Base-by-base conservation (phyloP, 2,888 invertebrate genomes). In the Standfussiana lucernea region DNA sequence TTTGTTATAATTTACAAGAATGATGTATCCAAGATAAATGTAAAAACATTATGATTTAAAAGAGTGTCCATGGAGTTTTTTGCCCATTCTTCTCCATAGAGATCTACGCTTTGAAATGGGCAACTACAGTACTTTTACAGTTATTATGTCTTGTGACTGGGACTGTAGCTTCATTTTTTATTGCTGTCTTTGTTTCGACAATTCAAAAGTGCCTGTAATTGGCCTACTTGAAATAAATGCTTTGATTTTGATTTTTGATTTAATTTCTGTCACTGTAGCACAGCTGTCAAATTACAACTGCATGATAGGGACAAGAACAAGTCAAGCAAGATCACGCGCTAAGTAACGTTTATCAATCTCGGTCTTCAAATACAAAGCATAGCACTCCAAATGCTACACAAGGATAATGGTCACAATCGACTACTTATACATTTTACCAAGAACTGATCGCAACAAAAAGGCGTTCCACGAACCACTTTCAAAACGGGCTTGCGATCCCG, bases 381-480 rank as follows among this genome's bases (percentile, higher is more conserved):
- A 1, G 59, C 53, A n/a, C n/a, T 13, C 10, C n/a, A 53, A 77
- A 65, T 45, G n/a, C 56, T 50, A 28, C 50, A 68, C 59, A 62
- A 65, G 74, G 68, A 67, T 75, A 74, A 69, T 45, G 45, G 28
- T n/a, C 37, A 69, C 65, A 65, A 74, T 76, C 45, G 40, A 65
- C 53, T 37, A 61, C 28, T 21, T 47, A 62, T 11, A 66, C 59
- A 53, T 65, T 53, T 65, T 75, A 61, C 73, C 40, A 66, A 56
- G 76, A 77, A 84, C 70, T 37, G 40, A 69, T 65, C 59, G 37
- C 47, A 24, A 61, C 64, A 74, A 71, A 76, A 84, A 73, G 50
- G 62, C 68, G 69, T 84, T 84, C 82, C 40, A 64, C 66, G 85
- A 84, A 78, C 64, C 40, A 83, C 87, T 87, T 87, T 87, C 85